Percentiles rank a stretch among this genome's conserved stretches.
phyloP scores from a whole-genome alignment of 2,888 invertebrate genomes.

The Aplocera efformata region DNA sequence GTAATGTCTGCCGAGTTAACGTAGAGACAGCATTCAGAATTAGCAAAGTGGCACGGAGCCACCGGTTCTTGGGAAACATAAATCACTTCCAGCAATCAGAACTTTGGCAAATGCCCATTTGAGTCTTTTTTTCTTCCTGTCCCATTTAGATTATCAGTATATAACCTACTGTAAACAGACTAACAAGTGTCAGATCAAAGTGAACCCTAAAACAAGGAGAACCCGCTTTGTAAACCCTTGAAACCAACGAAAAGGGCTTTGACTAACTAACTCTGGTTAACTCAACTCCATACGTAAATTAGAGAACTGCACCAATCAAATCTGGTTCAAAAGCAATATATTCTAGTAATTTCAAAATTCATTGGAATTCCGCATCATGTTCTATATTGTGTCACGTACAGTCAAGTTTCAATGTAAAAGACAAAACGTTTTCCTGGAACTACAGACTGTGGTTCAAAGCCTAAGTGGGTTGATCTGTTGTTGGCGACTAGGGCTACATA shows the following conservation, averaged over 20 bases:
- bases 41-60: slow-evolving; percentile 38
- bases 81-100: slow-evolving; percentile 39
- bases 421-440: too few species aligned
- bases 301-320: slow-evolving; percentile 53
- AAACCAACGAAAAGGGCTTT: slow-evolving; percentile 32
- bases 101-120: slow-evolving; percentile 29
- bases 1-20: slow-evolving; percentile 17
- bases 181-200: slow-evolving; percentile 3
- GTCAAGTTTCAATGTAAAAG: too few species aligned
- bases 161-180: background rate
- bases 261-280: slow-evolving; percentile 32
- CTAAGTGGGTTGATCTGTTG: too few species aligned
- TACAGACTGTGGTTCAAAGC: too few species aligned
- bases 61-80: slow-evolving; percentile 39
- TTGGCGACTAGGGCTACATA: too few species aligned
- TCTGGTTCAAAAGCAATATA: slow-evolving; percentile 53
- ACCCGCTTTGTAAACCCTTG: slow-evolving; percentile 10
- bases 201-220: slow-evolving; percentile 6
- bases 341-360: slow-evolving; percentile 10
- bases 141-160: slow-evolving; percentile 26
- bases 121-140: slow-evolving; percentile 34
- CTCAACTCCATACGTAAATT: slow-evolving; percentile 44
- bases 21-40: slow-evolving; percentile 34
- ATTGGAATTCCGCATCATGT: background rate
- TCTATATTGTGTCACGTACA: background rate